Percentiles rank a stretch among this genome's conserved stretches.
phyloP scores from a whole-genome alignment of 1,140 invertebrate genomes.

The Popillia japonica region DNA sequence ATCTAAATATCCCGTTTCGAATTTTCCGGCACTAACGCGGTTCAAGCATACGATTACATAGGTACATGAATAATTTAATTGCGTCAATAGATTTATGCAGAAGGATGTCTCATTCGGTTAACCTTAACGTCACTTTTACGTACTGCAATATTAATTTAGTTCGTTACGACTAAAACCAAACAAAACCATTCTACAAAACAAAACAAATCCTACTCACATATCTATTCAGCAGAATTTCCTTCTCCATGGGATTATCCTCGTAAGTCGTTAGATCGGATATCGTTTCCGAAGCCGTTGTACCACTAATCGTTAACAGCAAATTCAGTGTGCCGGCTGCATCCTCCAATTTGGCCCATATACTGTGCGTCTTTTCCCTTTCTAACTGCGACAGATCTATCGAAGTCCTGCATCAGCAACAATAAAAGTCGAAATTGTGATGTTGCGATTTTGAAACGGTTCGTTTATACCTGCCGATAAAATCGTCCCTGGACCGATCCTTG shows the following conservation, averaged over 20 bases:
- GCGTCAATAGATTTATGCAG: no score
- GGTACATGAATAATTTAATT: no score
- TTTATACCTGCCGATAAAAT: conserved; percentile 82
- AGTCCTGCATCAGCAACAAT: conserved; percentile 69
- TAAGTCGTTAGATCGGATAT: conserved; percentile 89
- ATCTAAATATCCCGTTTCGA: no score
- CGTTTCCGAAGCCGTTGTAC: conserved; percentile 90
- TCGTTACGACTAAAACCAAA: no score
- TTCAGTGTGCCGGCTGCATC: conserved; percentile 89
- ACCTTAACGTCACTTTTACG: no score
- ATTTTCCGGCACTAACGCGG: no score
- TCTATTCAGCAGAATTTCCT: conserved; percentile 70
- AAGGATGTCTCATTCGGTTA: no score
- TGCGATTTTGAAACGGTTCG: no score
- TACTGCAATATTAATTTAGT: no score
- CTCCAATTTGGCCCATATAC: conserved; percentile 87
- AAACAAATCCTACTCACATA: conserved; percentile 73
- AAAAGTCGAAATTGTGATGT: neutral
- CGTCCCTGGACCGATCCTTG: conserved; percentile 85
- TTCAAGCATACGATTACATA: no score
- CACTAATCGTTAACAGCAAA: conserved; percentile 92
- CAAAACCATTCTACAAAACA: no score
- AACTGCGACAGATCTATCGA: conserved; percentile 85
- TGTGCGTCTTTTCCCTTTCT: conserved; percentile 90
- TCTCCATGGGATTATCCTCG: conserved; percentile 79